Evolutionary conservation across 92 coral and sea anemone genomes (phyloP), one percentile per base, ranked within the genome.

Genomic region (Phenganax stokvisi): DNA sequence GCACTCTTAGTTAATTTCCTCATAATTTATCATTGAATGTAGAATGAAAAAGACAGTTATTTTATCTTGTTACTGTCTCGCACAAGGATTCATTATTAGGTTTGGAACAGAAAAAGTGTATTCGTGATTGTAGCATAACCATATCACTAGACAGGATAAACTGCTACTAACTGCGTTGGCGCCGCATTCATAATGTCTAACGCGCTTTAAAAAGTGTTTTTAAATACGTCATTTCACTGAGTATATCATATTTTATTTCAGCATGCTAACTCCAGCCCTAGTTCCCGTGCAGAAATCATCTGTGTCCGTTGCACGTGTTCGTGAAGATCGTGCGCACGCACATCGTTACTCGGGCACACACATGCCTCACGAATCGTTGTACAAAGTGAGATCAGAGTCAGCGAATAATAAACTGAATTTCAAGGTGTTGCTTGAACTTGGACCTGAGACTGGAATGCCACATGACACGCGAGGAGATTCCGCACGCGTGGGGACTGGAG

Each of bases 361-460:
- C 9, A 13, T 78, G 72, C 67, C 72, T 57, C 82, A 78, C 25
- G 82, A 78, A 8, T 78, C 82, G 20, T 51, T 78, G 37, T 78
- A 78, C 60, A 78, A 78, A 27, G 82, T 78, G 11, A 53, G 82
- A 54, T 78, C 82, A 8, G 82, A 78, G 60, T 61, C 82, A 0
- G 72, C 82, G 27, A 78, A 78, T 52, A 78, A 78, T 52, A 78
- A 63, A 63, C 60, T 81, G n/a, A 71, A 81, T 55, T 81, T 81
- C 68, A 71, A 69, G 16, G 66, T 69, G 79, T 55, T 87, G 47
- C 65, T 87, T 29, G 90, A 87, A 72, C 77, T 87, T 13, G 90
- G 90, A 28, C 90, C 90, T 10, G 88, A 87, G 66, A 66, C 86
- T 8, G 81, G 83, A 20, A 29, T 84, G 84, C 74, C 83, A 25